A percentile compares a stretch with the other conserved stretches of the same genome.
phyloP scores from a whole-genome alignment of 2,113 vertebrate genomes.

The Thalassarche chlororhynchos region DNA sequence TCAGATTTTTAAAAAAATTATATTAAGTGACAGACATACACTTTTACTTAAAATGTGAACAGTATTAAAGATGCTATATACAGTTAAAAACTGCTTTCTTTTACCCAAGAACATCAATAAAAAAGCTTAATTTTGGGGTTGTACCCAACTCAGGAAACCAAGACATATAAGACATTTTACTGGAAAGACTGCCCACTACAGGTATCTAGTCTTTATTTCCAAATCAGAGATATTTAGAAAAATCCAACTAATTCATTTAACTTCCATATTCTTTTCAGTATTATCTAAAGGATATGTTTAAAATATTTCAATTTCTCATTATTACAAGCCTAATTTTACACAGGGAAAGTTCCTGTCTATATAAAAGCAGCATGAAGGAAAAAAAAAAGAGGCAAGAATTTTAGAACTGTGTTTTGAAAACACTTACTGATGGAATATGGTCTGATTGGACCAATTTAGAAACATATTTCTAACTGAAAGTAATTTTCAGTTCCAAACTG shows the following conservation, averaged over 20 bases:
- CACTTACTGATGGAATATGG: background rate
- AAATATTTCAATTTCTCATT: background rate
- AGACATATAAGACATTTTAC: background rate
- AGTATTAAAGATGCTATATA: background rate
- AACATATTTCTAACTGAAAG: background rate
- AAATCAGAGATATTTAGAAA: background rate
- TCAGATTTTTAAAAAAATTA: rapidly evolving
- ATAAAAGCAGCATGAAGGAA: background rate
- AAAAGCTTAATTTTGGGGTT: background rate
- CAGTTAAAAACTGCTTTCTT: background rate
- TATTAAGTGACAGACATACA: background rate
- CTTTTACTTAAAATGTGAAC: background rate
- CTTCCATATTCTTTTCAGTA: background rate
- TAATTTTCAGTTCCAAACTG: background rate
- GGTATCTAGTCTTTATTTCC: background rate
- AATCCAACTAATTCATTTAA: background rate
- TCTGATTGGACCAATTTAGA: background rate
- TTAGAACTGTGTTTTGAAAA: background rate
- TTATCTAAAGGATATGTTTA: background rate
- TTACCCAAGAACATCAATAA: background rate
- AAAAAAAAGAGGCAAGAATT: background rate
- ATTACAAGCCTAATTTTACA: background rate
- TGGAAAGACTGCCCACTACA: background rate
- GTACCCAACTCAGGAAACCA: background rate
- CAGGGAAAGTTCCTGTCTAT: background rate